A percentile compares a stretch with the other conserved stretches of the same genome.
Evolutionary conservation across 2,797 vertebrate genomes (phyloP).

Genomic region (Manis crassicaudata): DNA sequence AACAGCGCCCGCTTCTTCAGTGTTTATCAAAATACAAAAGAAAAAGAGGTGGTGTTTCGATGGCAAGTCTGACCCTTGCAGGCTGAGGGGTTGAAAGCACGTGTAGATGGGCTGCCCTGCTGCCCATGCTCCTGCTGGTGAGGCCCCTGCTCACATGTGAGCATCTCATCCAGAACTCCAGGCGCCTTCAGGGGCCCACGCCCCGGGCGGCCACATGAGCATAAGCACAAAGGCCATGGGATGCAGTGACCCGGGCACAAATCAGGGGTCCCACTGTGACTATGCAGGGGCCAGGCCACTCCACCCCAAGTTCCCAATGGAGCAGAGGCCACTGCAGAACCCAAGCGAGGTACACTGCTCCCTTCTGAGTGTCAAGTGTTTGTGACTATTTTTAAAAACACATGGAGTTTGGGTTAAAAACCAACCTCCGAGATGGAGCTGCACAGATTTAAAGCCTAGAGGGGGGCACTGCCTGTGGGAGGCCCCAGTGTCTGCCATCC

Average conservation of each 20-base stretch:
- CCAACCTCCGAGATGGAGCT: conserved; percentile 82
- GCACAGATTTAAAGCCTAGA: conserved; percentile 80
- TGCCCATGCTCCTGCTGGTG: conserved; percentile 75
- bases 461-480: conserved; percentile 76
- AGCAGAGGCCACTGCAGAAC: conserved; percentile 67
- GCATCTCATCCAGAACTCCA: conserved; percentile 77
- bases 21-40: conserved; percentile 91
- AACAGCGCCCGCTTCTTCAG: conserved; percentile 91
- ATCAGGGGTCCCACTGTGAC: conserved; percentile 69
- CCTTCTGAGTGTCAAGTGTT: conserved; percentile 82
- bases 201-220: conserved; percentile 54
- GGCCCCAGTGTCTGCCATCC: conserved; percentile 82
- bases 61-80: conserved; percentile 90
- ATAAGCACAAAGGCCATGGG: conserved; percentile 79
- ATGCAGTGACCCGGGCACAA: conserved; percentile 80
- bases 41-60: conserved; percentile 85
- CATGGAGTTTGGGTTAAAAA: conserved; percentile 86
- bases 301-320: conserved; percentile 21
- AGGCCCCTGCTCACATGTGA: conserved; percentile 79
- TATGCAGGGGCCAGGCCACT: conserved; percentile 65
- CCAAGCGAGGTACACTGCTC: conserved; percentile 72
- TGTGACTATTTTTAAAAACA: conserved; percentile 83
- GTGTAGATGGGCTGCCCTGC: conserved; percentile 83
- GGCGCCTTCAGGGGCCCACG: no score
- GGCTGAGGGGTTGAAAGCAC: conserved; percentile 87